A percentile compares a stretch with the other conserved stretches of the same genome.
phyloP scores from a whole-genome alignment of 2,888 invertebrate genomes.

The Panopea generosa region DNA sequence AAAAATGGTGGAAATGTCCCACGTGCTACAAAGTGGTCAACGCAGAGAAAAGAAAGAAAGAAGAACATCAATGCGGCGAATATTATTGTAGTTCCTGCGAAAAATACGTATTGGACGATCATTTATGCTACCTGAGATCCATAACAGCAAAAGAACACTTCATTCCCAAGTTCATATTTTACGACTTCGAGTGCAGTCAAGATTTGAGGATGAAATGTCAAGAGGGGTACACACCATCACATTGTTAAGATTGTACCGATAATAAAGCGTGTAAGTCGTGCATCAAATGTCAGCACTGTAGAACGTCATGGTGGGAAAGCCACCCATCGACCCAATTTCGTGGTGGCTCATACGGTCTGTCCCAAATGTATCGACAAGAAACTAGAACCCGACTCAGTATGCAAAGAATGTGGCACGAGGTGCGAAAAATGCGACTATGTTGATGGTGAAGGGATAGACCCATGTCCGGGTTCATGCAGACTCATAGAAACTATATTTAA shows the following conservation, averaged over 20 bases:
- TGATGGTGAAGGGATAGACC: constrained; percentile 31
- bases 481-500: constrained; percentile 43
- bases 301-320: constrained; percentile 36
- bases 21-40: constrained; percentile 24
- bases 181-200: constrained; percentile 37
- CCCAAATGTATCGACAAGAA: constrained; percentile 25
- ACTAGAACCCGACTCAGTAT: constrained; percentile 26
- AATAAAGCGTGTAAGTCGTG: constrained; percentile 29
- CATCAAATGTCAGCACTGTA: constrained; percentile 27
- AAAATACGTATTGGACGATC: constrained; percentile 17
- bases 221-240: constrained; percentile 11
- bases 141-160: constrained; percentile 20
- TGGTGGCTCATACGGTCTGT: constrained; percentile 42
- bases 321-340: constrained; percentile 38
- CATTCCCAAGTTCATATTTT: constrained; percentile 40
- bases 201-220: constrained; percentile 16
- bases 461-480: constrained; percentile 48
- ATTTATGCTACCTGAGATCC: constrained; percentile 35
- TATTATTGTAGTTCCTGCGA: constrained; percentile 18
- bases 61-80: too few species aligned
- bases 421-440: constrained; percentile 38
- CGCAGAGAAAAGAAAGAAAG: constrained; percentile 2
- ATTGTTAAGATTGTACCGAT: constrained; percentile 13
- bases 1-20: constrained; percentile 29
- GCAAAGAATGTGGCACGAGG: constrained; percentile 35